Evolutionary conservation across 1,140 invertebrate genomes (phyloP).

Genomic region (Macrobrachium nipponense): DNA sequence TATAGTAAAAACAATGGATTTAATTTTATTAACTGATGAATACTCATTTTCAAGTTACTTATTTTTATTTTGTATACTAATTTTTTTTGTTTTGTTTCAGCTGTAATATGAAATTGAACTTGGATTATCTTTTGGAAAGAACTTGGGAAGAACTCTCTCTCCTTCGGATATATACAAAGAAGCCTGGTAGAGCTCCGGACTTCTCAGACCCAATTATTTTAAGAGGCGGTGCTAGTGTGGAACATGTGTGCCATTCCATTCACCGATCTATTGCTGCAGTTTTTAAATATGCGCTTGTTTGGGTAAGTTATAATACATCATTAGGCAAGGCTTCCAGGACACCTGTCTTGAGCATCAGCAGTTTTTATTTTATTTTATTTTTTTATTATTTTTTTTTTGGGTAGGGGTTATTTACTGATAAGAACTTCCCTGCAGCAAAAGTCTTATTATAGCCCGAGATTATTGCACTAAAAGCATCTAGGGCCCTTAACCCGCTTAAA

Average conservation of each 20-base stretch:
- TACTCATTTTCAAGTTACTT: neutral
- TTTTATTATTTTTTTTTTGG: too few relatives aligned
- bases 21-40: neutral
- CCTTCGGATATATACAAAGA: slow-evolving; percentile 98
- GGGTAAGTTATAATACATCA: slow-evolving; percentile 77
- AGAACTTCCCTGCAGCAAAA: too few relatives aligned
- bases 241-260: slow-evolving; percentile 97
- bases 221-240: slow-evolving; percentile 89
- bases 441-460: too few relatives aligned
- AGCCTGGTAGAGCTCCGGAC: slow-evolving; percentile 95
- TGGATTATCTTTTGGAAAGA: slow-evolving; percentile 93
- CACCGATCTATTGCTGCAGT: slow-evolving; percentile 91
- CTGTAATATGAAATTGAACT: slow-evolving; percentile 99
- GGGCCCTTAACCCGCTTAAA: too few relatives aligned
- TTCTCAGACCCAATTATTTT: slow-evolving; percentile 95
- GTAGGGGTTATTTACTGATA: too few relatives aligned
- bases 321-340: too few relatives aligned
- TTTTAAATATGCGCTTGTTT: slow-evolving; percentile 97
- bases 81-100: slow-evolving; percentile 71
- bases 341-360: too few relatives aligned
- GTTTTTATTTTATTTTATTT: too few relatives aligned
- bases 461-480: too few relatives aligned
- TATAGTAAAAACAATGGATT: neutral
- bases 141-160: slow-evolving; percentile 95
- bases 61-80: neutral